phyloP scores from a whole-genome alignment of 2,888 invertebrate species.

The Parelbella ahira region DNA sequence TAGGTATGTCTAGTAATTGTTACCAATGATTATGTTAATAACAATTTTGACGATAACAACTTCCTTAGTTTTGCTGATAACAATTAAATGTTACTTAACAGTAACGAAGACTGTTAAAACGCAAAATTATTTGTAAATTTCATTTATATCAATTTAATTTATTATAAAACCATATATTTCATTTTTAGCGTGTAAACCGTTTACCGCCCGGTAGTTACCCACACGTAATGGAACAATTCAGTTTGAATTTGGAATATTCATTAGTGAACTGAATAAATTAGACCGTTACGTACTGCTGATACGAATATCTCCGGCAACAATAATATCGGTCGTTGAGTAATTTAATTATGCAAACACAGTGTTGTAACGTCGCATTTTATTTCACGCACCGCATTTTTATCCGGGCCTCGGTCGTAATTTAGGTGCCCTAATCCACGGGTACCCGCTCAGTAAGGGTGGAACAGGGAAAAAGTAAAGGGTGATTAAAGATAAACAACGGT shows the following conservation, averaged over 20 bases:
- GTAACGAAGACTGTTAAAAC: too few species aligned
- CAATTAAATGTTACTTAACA: too few species aligned
- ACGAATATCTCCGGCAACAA: constrained; percentile 11
- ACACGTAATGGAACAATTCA: not conserved
- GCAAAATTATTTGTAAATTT: too few species aligned
- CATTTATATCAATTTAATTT: too few species aligned
- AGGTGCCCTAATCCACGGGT: constrained; percentile 60
- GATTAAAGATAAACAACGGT: constrained; percentile 77
- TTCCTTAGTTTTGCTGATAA: too few species aligned
- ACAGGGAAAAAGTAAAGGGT: constrained; percentile 66
- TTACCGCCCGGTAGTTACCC: too few species aligned
- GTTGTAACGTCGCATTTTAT: constrained; percentile 33
- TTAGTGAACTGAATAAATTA: constrained; percentile 2
- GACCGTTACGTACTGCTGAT: not conserved
- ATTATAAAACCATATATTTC: too few species aligned
- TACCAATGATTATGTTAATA: too few species aligned
- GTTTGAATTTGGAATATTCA: constrained; percentile 1
- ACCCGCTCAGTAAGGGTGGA: constrained; percentile 57
- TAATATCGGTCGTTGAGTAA: constrained; percentile 15
- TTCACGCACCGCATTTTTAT: constrained; percentile 38
- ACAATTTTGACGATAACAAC: too few species aligned
- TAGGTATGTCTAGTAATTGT: too few species aligned
- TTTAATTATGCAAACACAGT: constrained; percentile 35
- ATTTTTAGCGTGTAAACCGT: too few species aligned
- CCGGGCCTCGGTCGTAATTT: constrained; percentile 52